phyloP scores from a whole-genome alignment of 1,140 invertebrate species.

The Ganaspis sp. region DNA sequence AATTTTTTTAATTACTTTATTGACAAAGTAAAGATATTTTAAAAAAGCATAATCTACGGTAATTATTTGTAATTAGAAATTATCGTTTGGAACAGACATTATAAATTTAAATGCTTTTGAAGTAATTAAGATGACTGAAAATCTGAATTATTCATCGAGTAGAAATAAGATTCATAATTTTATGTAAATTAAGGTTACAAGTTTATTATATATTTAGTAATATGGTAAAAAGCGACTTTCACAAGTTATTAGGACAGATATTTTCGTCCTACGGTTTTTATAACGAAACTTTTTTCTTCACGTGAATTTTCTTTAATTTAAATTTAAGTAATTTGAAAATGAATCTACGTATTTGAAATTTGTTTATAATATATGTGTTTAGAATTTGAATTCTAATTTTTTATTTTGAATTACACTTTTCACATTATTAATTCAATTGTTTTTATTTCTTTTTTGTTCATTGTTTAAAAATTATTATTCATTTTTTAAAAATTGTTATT shows the following conservation, averaged over 20 bases:
- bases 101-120: background rate
- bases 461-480: no score
- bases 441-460: no score
- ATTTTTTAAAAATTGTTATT: no score
- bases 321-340: no score
- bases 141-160: background rate
- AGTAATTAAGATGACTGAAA: background rate
- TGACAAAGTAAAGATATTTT: background rate
- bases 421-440: no score
- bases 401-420: no score
- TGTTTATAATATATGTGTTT: no score
- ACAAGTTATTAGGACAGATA: background rate
- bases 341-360: no score
- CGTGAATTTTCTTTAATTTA: no score
- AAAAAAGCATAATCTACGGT: background rate
- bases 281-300: no score
- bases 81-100: slow-evolving; percentile 1
- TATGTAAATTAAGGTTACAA: slow-evolving; percentile 11
- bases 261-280: no score
- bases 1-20: background rate
- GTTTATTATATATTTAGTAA: background rate
- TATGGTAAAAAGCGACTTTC: background rate
- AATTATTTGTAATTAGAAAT: background rate
- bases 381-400: no score
- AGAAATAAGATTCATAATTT: slow-evolving; percentile 7